Base-by-base conservation (phyloP, 2,888 invertebrate genomes). In the Mongoloraphidia duomilia region DNA sequence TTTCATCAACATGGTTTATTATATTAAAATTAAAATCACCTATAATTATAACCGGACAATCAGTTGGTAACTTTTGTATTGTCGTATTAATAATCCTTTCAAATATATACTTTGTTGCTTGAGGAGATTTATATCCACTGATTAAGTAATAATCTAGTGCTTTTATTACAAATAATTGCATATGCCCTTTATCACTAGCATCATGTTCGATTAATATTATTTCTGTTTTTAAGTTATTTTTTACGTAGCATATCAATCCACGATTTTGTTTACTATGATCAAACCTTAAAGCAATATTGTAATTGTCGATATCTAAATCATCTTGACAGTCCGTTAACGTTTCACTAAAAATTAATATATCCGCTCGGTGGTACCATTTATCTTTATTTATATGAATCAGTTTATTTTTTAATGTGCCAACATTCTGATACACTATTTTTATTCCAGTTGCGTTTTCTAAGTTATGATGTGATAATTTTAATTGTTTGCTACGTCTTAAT, bases 371-470 rank as follows among this genome's bases (percentile, higher is more conserved):
- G 37, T 13, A 46, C 46, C 46, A 46, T 5, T 46, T 38, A 35
- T 36, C 37, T 4, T 14, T 12, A 13, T 9, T 12, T n/a, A 46
- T 46, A 26, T 40, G 14, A 14, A 37, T 46, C 14, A 46, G 14
- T 38, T 46, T 46, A 46, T 34, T 43, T 9, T 5, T 9, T 14
- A 47, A 47, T 11, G 47, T 42, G n/a, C 42, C 34, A 8, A 49
- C 36, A 44, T 49, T 49, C 39, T 44, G 49, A 37, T 49, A 49
- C 5, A 44, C 41, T 12, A 49, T 49, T 44, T 34, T 36, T 14
- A 17, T 37, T 37, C 49, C 49, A 3, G 11, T 45, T 36, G 26
- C 37, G 9, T 49, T 38, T 35, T 36, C 37, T 35, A 49, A 37
- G 26, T 35, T 44, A 37, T 49, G 36, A 44, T 44, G 44, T 6